Percentiles rank a stretch among this genome's conserved stretches.
phyloP scores from a whole-genome alignment of 2,113 vertebrate species.

The Cisticola juncidis region DNA sequence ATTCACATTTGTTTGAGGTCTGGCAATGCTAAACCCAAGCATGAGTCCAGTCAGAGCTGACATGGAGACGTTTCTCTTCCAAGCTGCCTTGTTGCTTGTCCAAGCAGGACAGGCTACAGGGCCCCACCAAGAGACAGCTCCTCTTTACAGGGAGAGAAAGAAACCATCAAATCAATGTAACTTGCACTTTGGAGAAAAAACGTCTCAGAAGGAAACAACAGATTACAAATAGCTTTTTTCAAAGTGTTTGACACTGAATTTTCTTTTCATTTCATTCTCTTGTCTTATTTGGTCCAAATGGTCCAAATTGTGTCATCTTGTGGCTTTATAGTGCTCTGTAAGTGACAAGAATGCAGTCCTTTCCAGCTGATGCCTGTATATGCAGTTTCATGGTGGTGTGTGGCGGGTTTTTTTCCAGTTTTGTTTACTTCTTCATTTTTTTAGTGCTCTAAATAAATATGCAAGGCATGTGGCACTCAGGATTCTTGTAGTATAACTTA shows the following conservation, averaged over 20 bases:
- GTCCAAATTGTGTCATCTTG: not conserved
- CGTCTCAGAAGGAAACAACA: not conserved
- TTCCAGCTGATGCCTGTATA: not conserved
- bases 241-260: not conserved
- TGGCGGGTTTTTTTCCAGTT: rapidly evolving
- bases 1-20: not conserved
- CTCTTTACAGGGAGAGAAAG: not conserved
- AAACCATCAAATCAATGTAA: not conserved
- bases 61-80: not conserved
- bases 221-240: not conserved
- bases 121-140: rapidly evolving
- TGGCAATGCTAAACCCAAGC: not conserved
- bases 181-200: not conserved
- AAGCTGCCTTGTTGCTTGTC: not conserved
- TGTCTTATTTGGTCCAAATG: not conserved
- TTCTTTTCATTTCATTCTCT: rapidly evolving
- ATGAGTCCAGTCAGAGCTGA: not conserved
- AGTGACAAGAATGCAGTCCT: not conserved
- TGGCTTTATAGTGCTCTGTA: not conserved
- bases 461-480: not conserved
- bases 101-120: not conserved
- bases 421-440: not conserved
- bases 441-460: not conserved
- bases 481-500: not conserved
- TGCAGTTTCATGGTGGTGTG: not conserved